phyloP scores from a whole-genome alignment of 53 echinoderm and acorn worm genomes.

The Paelopatides confundens region DNA sequence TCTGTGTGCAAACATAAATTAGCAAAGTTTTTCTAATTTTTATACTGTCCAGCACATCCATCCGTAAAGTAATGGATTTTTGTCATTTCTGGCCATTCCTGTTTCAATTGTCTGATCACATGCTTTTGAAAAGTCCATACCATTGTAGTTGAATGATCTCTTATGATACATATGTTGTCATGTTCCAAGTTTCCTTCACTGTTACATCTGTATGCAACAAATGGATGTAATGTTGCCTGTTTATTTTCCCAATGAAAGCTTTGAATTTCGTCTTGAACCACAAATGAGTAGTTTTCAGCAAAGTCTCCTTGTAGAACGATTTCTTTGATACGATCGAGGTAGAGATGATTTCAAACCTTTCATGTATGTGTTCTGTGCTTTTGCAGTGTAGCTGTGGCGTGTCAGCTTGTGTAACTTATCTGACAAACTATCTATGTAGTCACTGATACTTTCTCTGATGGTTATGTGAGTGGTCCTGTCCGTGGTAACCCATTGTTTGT shows the following conservation, averaged over 20 bases:
- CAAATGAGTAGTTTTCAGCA: slow-evolving; percentile 61
- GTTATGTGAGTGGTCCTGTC: slow-evolving; percentile 38
- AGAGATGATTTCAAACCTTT: slow-evolving; percentile 49
- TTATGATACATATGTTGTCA: no score
- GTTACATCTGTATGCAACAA: slow-evolving; percentile 64
- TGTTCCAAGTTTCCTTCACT: no score
- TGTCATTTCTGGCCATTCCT: neutral
- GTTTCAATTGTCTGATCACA: slow-evolving; percentile 18
- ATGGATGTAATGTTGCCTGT: slow-evolving; percentile 70
- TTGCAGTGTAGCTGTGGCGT: slow-evolving; percentile 54
- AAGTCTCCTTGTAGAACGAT: slow-evolving; percentile 73
- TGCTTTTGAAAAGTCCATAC: no score
- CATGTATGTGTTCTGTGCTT: slow-evolving; percentile 61
- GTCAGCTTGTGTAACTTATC: slow-evolving; percentile 53
- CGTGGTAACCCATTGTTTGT: slow-evolving; percentile 53
- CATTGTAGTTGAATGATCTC: no score
- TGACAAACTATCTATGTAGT: slow-evolving; percentile 54
- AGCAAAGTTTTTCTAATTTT: slow-evolving; percentile 60
- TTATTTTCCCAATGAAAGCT: slow-evolving; percentile 73
- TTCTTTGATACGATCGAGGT: slow-evolving; percentile 46
- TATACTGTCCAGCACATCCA: slow-evolving; percentile 70
- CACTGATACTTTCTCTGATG: slow-evolving; percentile 22
- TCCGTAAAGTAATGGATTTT: slow-evolving; percentile 65
- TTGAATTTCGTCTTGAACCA: slow-evolving; percentile 74
- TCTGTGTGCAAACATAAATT: slow-evolving; percentile 52